Base-by-base conservation (phyloP, 2,888 invertebrate genomes). In the Synanthedon tipuliformis region DNA sequence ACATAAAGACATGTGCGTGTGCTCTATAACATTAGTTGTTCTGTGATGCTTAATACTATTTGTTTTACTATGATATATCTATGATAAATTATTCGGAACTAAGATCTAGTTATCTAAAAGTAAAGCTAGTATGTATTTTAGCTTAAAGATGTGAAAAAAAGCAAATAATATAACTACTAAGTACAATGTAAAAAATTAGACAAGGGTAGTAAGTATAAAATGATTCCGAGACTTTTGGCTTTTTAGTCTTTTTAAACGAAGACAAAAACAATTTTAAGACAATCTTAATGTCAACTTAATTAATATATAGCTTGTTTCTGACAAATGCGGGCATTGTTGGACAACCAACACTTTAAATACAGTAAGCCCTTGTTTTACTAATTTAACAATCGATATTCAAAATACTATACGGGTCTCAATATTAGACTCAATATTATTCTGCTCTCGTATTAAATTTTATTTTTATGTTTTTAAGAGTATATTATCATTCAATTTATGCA, bases 271-370 rank as follows among this genome's bases (percentile, higher is more conserved):
- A 63, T 63, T 59, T 66, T 78, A 79, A 81, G 77, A 68, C 70
- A 75, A 74, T 77, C 74, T 75, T 61, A 73, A 63, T 80, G 84
- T 84, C 81, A 83, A 69, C 76, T 69, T 78, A 84, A 83, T 81
- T 84, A 79, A 82, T 83, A 80, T 84, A 82, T 82, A 69, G 75
- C 75, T 65, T 68, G 71, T 71, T 71, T 66, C 66, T 72, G 69
- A 72, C 66, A 65, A 65, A 85, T 85, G 86, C 86, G 85, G 86
- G 85, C 71, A 66, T 68, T 64, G 66, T 68, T 71, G 73, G 67
- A 66, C 68, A 64, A 12, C 13, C 50, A 48, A 61, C 68, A 69
- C 66, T 66, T 66, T 65, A 60, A 62, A 52, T 55, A 52, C 57
- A 61, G 65, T 34, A 34, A 10, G 10, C 10, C 8, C 27, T 34